A percentile compares a stretch with the other conserved stretches of the same genome.
Conservation (phyloP, 2,797 vertebrate genomes). For the Rhinoraja longicauda region DNA sequence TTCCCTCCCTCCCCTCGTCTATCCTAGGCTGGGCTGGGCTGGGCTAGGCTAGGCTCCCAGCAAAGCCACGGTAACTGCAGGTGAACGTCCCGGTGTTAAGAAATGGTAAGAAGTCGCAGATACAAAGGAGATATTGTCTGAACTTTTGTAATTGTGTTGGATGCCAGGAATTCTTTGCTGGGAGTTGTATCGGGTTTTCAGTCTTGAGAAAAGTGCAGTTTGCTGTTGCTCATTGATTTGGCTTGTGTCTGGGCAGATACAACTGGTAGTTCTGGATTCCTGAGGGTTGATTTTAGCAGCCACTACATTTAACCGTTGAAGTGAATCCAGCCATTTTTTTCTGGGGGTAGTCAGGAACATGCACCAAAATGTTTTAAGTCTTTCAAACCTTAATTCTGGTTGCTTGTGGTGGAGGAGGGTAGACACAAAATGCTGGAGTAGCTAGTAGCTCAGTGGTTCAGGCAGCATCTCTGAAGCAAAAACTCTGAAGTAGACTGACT, state of each 20-base stretch:
- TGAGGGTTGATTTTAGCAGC: neutral
- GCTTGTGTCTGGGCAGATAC: neutral
- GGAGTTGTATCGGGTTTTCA: neutral
- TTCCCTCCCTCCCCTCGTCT: no score
- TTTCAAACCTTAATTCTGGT: no score
- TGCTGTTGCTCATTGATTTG: neutral
- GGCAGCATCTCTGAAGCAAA: no score
- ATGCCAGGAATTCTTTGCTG: no score
- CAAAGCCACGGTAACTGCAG: neutral
- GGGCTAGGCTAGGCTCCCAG: no score
- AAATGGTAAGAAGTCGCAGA: conserved; percentile 31
- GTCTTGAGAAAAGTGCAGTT: neutral
- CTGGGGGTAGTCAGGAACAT: no score
- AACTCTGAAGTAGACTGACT: no score
- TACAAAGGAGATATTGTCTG: neutral
- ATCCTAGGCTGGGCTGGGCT: no score
- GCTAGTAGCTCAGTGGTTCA: no score
- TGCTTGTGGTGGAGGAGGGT: no score
- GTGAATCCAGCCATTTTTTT: neutral
- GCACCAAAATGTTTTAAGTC: no score
- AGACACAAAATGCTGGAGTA: no score
- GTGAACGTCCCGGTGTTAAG: neutral
- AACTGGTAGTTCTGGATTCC: neutral
- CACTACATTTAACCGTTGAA: neutral
- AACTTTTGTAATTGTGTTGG: neutral